Conservation (phyloP, 2,797 vertebrate genomes). For the Tauraco hartlaubi region DNA sequence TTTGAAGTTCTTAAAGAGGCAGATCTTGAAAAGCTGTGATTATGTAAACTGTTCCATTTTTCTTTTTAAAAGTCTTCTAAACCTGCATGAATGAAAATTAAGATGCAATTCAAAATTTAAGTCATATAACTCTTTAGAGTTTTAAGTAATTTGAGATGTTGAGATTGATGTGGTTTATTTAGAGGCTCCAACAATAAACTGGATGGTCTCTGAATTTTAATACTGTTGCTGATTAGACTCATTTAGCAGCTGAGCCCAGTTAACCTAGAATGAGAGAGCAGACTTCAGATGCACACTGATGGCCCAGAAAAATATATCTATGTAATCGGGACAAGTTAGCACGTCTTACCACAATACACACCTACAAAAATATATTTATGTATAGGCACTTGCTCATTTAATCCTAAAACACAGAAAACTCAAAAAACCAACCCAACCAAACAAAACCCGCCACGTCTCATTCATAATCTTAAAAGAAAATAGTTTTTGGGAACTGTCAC, state of each 20-base stretch:
- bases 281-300: neutral
- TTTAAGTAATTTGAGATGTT: neutral
- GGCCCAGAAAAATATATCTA: neutral
- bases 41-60: neutral
- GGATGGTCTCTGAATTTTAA: neutral
- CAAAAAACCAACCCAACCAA: neutral
- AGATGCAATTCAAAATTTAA: neutral
- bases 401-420: neutral
- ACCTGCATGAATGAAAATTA: neutral
- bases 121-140: neutral
- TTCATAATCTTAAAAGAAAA: neutral
- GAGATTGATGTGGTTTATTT: neutral
- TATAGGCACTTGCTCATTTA: conserved; percentile 35
- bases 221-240: neutral
- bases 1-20: neutral
- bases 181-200: neutral
- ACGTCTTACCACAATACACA: neutral
- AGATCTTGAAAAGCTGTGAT: neutral
- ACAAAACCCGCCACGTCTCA: neutral
- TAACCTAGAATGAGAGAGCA: neutral
- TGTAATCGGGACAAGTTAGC: neutral
- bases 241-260: neutral
- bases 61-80: neutral
- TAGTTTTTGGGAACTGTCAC: neutral
- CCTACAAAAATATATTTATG: neutral